These are phyloP conservation scores for Rhombomys opimus DNA, from an alignment of 2,113 vertebrate genomes.

Conservation along the genomic window DNA sequence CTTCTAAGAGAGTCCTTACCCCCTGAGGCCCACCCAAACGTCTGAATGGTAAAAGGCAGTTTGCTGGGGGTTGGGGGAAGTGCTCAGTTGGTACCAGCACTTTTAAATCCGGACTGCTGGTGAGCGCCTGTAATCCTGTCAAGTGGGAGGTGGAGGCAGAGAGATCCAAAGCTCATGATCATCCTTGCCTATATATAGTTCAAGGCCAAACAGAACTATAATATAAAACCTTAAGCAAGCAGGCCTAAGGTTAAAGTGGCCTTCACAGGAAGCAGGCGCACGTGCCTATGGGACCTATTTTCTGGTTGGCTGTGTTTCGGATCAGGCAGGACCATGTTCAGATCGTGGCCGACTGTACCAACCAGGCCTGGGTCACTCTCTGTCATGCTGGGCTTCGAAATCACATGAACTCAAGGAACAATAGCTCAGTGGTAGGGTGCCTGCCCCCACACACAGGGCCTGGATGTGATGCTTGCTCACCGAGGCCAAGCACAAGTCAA, in stretches of 20 bases:
- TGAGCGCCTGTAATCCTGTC: not conserved
- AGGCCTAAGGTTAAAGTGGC: not conserved
- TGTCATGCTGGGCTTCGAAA: not conserved
- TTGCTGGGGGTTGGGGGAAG: not conserved
- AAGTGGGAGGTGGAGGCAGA: too few species aligned
- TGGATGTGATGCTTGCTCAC: not conserved
- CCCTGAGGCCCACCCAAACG: not conserved
- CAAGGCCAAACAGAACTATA: not conserved
- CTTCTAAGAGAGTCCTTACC: not conserved
- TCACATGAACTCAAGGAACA: not conserved
- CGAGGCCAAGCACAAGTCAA: too few species aligned
- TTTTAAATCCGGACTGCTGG: not conserved
- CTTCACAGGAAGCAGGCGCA: not conserved
- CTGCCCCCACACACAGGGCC: not conserved
- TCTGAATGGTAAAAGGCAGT: not conserved
- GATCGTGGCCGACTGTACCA: not conserved
- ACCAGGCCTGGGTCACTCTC: not conserved
- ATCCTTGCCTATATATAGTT: too few species aligned
- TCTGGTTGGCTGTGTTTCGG: not conserved
- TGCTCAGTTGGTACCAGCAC: not conserved
- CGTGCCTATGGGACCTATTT: not conserved
- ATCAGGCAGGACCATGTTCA: fast-evolving
- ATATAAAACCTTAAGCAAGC: not conserved
- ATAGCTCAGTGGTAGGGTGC: not conserved
- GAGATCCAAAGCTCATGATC: not conserved